phyloP scores from a whole-genome alignment of 2,113 vertebrate species.

The Perca flavescens region DNA sequence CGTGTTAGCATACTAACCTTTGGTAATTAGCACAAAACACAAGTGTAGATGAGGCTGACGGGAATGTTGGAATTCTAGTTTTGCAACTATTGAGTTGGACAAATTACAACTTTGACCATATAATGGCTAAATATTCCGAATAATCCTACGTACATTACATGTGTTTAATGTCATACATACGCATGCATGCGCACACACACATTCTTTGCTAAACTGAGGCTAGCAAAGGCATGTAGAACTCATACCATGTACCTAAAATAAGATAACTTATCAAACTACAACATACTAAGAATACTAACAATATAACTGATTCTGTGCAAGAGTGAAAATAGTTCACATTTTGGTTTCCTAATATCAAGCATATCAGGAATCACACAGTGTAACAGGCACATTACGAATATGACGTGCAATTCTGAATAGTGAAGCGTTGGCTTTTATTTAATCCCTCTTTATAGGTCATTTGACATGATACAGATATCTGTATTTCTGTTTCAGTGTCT shows the following conservation, averaged over 20 bases:
- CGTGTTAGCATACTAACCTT: background rate
- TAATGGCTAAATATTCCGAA: background rate
- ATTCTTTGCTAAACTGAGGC: background rate
- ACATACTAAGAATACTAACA: background rate
- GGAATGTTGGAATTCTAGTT: background rate
- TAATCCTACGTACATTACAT: background rate
- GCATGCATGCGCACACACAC: too few relatives aligned
- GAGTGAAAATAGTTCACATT: background rate
- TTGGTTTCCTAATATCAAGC: background rate
- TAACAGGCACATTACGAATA: background rate
- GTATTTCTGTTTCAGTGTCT: too few relatives aligned
- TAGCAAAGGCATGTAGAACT: background rate
- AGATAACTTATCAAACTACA: background rate
- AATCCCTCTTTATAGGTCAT: background rate
- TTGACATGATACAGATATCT: background rate
- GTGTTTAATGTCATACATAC: background rate
- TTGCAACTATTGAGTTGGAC: background rate
- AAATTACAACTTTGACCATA: background rate
- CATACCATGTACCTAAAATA: background rate
- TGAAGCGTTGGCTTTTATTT: background rate
- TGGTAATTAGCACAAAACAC: background rate
- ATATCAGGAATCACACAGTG: too few relatives aligned
- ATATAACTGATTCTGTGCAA: background rate
- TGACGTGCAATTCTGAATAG: background rate
- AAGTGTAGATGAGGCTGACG: background rate